Evolutionary conservation across 2,113 vertebrate genomes (phyloP).

Genomic region (Buteo buteo): DNA sequence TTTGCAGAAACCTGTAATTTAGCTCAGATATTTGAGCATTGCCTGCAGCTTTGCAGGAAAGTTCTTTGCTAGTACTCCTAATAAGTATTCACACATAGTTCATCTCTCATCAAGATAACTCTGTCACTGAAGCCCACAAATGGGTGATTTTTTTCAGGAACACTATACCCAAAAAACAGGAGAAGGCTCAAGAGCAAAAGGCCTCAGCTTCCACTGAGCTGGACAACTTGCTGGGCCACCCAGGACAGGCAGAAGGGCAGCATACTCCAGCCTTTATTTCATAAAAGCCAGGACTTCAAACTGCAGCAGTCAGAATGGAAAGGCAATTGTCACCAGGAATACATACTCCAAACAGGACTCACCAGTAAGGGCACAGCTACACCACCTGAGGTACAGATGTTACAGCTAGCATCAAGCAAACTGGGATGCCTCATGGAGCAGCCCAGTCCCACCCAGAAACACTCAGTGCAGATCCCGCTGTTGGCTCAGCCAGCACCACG

Average conservation of each 20-base stretch:
- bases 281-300: neutral
- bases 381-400: neutral
- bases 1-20: neutral
- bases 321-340: neutral
- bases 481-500: neutral
- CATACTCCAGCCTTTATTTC: neutral
- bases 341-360: neutral
- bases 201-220: neutral
- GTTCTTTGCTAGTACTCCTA: neutral
- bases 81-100: neutral
- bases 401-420: neutral
- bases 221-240: neutral
- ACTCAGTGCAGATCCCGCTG: neutral
- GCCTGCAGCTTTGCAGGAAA: neutral
- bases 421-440: neutral
- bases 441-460: neutral
- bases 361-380: neutral
- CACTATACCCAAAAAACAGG: neutral
- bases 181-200: neutral
- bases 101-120: neutral
- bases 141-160: neutral
- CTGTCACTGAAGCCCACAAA: neutral
- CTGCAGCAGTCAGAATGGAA: neutral
- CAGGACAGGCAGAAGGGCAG: neutral
- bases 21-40: neutral